Evolutionary conservation across 2,113 vertebrate species (phyloP).

Genomic region (Lathamus discolor): DNA sequence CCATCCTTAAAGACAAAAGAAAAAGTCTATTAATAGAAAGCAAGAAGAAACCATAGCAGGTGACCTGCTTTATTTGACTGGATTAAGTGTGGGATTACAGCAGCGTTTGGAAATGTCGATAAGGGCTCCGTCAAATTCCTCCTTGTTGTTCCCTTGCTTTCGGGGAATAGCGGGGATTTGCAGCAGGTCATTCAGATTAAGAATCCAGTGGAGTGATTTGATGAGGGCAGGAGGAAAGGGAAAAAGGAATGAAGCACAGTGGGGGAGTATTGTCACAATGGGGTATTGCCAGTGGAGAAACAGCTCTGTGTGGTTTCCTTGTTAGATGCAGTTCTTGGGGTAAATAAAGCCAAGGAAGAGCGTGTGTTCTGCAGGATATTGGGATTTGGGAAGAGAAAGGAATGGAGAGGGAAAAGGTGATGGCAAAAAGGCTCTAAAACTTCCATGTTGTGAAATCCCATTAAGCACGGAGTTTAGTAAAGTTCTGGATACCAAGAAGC

Average conservation of each 20-base stretch:
- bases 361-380: background rate
- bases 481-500: background rate
- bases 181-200: background rate
- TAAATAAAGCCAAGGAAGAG: background rate
- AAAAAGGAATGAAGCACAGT: background rate
- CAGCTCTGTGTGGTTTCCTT: background rate
- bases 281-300: background rate
- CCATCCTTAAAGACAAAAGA: background rate
- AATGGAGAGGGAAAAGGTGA: background rate
- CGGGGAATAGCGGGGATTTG: background rate
- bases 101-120: background rate
- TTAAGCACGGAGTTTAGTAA: background rate
- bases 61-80: background rate
- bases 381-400: background rate
- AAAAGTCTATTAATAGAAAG: background rate
- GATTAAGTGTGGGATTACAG: conserved; percentile 3
- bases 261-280: background rate
- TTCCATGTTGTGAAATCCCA: background rate
- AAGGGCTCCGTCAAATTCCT: background rate
- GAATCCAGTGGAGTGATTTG: background rate
- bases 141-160: background rate
- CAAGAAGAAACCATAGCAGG: background rate
- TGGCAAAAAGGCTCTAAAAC: background rate
- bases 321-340: background rate
- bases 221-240: background rate